A percentile compares a stretch with the other conserved stretches of the same genome.
These are phyloP conservation scores for Limanda limanda DNA, from an alignment of 2,113 vertebrate species.

Conservation along the genomic window DNA sequence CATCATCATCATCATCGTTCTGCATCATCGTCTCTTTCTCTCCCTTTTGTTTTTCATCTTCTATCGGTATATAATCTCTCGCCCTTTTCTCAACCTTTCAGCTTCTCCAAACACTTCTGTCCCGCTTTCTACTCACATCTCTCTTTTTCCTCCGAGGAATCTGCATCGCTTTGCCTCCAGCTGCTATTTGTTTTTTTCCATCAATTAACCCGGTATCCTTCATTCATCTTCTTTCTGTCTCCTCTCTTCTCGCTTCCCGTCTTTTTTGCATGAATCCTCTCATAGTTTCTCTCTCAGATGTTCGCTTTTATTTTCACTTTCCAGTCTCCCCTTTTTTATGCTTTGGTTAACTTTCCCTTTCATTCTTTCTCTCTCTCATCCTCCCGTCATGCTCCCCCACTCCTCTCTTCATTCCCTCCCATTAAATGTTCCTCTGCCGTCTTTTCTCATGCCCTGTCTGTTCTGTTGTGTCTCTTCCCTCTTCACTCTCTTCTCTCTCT, in stretches of 20 bases:
- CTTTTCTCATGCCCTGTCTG: not conserved
- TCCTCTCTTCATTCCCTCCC: slow-evolving; percentile 9
- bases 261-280: slow-evolving; percentile 13
- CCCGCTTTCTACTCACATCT: slow-evolving; percentile 2
- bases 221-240: slow-evolving; percentile 12
- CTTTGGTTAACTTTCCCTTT: not conserved
- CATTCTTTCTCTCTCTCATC: slow-evolving; percentile 5
- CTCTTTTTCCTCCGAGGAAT: slow-evolving; percentile 7
- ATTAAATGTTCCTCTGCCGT: slow-evolving; percentile 34
- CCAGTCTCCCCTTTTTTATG: not conserved
- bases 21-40: too few species aligned
- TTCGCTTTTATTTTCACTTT: not conserved
- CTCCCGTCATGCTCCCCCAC: not conserved
- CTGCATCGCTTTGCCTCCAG: slow-evolving; percentile 10
- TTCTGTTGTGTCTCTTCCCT: not conserved
- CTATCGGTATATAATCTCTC: slow-evolving; percentile 1
- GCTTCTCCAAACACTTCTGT: slow-evolving; percentile 3
- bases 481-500: not conserved
- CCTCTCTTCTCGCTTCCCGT: not conserved
- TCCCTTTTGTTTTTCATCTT: slow-evolving; percentile 13
- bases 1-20: too few species aligned
- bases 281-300: slow-evolving; percentile 8
- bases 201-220: slow-evolving; percentile 32
- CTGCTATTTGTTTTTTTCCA: slow-evolving; percentile 37
- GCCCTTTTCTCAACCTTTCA: slow-evolving; percentile 10